A percentile compares a stretch with the other conserved stretches of the same genome.
Conservation (phyloP, 23 tunicate genomes). For the Styela clava region DNA sequence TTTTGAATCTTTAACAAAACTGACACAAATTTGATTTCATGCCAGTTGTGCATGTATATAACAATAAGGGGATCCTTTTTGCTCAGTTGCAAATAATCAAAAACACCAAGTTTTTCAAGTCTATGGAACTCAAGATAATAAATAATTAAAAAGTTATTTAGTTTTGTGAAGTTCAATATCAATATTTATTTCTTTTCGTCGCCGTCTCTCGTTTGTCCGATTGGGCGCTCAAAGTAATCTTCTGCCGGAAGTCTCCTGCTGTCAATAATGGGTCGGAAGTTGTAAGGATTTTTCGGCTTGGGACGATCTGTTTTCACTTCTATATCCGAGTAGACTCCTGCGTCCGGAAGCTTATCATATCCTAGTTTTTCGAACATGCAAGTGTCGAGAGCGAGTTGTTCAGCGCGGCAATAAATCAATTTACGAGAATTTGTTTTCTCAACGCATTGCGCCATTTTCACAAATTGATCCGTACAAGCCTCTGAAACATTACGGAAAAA, state of each 20-base stretch:
- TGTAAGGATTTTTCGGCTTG: constrained; percentile 50
- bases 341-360: constrained; percentile 47
- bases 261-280: constrained; percentile 8
- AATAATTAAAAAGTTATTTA: too few relatives aligned
- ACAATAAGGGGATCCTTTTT: too few relatives aligned
- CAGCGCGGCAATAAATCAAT: constrained; percentile 61
- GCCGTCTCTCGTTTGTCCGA: constrained; percentile 20
- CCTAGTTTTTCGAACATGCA: constrained; percentile 87
- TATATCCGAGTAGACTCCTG: not conserved
- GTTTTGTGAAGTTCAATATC: too few relatives aligned
- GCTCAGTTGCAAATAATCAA: too few relatives aligned
- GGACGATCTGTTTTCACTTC: constrained; percentile 76
- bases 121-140: too few relatives aligned
- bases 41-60: too few relatives aligned
- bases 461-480: constrained; percentile 56
- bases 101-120: too few relatives aligned
- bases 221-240: constrained; percentile 11
- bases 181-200: not conserved
- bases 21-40: too few relatives aligned
- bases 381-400: constrained; percentile 65
- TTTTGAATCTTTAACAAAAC: too few relatives aligned
- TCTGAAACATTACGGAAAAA: constrained; percentile 76
- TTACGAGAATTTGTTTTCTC: constrained; percentile 51
- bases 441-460: constrained; percentile 77
- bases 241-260: constrained; percentile 12